phyloP scores from a whole-genome alignment of 2,797 vertebrate species.

The Morelia viridis region DNA sequence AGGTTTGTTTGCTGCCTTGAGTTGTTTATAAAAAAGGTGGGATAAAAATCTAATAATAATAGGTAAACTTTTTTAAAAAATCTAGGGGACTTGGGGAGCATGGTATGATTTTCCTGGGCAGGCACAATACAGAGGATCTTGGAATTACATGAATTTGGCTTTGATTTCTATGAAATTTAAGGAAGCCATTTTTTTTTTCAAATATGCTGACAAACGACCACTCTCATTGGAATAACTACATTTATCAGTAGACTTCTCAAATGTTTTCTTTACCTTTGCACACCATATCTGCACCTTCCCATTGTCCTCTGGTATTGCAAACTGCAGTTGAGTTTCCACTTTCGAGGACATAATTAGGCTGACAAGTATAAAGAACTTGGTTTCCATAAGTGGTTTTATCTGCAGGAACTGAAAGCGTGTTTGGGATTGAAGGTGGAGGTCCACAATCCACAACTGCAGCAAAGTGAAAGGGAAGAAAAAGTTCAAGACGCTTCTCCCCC shows the following conservation, averaged over 20 bases:
- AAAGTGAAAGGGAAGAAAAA: neutral
- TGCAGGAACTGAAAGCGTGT: constrained; percentile 21
- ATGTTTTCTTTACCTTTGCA: constrained; percentile 63
- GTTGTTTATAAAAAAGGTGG: neutral
- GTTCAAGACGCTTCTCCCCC: neutral
- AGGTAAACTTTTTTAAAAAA: neutral
- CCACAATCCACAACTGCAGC: constrained; percentile 67
- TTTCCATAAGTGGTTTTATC: constrained; percentile 55
- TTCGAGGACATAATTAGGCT: constrained; percentile 47
- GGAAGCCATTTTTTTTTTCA: neutral
- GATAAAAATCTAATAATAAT: neutral
- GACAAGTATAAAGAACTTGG: constrained; percentile 54
- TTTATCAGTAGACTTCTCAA: neutral
- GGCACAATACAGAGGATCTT: neutral
- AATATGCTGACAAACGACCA: neutral
- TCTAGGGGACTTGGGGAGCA: neutral
- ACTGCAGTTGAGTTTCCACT: constrained; percentile 35
- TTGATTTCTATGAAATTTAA: neutral
- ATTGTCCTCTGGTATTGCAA: constrained; percentile 60
- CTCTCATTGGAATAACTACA: neutral
- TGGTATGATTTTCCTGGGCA: neutral
- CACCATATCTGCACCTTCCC: constrained; percentile 58
- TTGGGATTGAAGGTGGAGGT: constrained; percentile 53
- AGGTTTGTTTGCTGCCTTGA: neutral
- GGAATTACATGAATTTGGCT: neutral